Conservation (phyloP, 2,113 vertebrate genomes). For the Semnornis frantzii region DNA sequence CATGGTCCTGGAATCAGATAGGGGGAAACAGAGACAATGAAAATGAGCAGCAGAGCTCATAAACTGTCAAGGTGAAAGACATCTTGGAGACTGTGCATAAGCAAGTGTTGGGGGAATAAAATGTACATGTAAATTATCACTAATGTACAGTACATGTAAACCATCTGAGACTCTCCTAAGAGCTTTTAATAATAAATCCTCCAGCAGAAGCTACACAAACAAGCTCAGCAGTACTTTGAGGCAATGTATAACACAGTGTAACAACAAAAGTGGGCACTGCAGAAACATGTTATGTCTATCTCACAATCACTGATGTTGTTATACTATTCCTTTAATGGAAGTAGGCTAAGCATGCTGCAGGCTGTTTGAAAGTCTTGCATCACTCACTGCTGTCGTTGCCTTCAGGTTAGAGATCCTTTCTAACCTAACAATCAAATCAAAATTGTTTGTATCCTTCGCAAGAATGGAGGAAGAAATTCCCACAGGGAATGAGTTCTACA, state of each 20-base stretch:
- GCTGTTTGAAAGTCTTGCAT: neutral
- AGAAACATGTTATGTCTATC: neutral
- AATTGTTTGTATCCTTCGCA: neutral
- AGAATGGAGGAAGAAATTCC: neutral
- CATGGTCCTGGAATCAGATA: neutral
- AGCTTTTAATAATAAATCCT: neutral
- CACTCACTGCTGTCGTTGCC: neutral
- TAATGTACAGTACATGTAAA: neutral
- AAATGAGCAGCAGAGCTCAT: neutral
- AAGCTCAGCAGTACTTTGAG: neutral
- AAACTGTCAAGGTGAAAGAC: constrained; percentile 29
- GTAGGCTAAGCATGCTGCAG: neutral
- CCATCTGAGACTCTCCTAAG: neutral
- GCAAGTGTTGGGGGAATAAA: neutral
- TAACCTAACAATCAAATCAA: neutral
- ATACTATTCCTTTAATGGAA: constrained; percentile 17
- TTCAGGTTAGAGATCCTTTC: neutral
- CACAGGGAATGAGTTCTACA: neutral
- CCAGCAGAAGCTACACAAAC: neutral
- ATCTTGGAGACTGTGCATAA: constrained; percentile 15
- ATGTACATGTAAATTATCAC: neutral
- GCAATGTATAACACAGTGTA: neutral
- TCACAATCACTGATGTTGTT: neutral
- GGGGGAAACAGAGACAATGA: constrained; percentile 22
- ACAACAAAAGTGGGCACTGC: neutral